These are phyloP conservation scores for Entomyzon cyanotis DNA, from an alignment of 2,113 vertebrate genomes.

Conservation along the genomic window DNA sequence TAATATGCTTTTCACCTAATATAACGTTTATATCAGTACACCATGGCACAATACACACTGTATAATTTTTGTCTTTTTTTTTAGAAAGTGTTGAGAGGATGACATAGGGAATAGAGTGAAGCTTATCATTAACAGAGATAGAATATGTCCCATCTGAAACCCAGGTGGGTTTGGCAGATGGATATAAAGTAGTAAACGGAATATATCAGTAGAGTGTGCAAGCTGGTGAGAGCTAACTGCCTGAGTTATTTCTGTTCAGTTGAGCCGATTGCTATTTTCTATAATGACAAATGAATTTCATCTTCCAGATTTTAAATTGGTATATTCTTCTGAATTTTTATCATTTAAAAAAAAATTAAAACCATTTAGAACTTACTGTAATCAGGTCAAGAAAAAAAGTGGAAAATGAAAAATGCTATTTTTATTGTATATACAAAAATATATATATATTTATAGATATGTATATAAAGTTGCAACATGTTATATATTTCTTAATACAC, in stretches of 20 bases:
- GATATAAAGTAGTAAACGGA: conserved; percentile 65
- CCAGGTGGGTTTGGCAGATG: conserved; percentile 80
- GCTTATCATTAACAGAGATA: conserved; percentile 70
- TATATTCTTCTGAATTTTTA: conserved; percentile 61
- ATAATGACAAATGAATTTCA: conserved; percentile 74
- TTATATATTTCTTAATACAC: neutral
- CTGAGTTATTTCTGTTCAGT: conserved; percentile 75
- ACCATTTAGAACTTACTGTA: conserved; percentile 40
- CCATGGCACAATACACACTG: neutral
- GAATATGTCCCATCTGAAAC: conserved; percentile 72
- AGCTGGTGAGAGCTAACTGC: conserved; percentile 71
- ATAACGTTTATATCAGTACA: conserved; percentile 27
- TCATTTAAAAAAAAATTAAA: neutral
- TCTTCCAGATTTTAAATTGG: conserved; percentile 71
- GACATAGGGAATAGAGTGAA: conserved; percentile 14
- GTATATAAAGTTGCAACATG: neutral
- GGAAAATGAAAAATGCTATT: neutral
- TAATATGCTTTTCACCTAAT: neutral
- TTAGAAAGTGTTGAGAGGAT: conserved; percentile 10
- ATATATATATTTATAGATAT: neutral
- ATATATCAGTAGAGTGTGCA: conserved; percentile 67
- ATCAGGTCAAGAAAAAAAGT: neutral
- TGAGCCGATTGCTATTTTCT: conserved; percentile 74
- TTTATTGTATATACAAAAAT: neutral
- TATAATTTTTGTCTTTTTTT: neutral